Evolutionary conservation across 2,113 vertebrate genomes (phyloP).

Genomic region (Ctenodactylus gundi): DNA sequence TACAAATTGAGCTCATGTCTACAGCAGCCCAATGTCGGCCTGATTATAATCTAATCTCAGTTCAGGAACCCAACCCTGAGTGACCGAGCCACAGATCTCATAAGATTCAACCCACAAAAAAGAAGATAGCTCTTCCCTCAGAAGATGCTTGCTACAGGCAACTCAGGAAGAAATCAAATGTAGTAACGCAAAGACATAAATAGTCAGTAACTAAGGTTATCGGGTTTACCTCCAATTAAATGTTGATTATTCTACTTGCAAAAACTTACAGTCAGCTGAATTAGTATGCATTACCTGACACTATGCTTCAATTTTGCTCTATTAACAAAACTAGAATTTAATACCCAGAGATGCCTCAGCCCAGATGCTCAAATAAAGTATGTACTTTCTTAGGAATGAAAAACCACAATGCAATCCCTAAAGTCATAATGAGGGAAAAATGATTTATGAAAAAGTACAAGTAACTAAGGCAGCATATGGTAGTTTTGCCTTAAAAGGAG

Average conservation of each 20-base stretch:
- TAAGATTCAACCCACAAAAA: neutral
- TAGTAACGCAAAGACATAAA: neutral
- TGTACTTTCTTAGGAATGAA: conserved; percentile 40
- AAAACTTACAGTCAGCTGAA: neutral
- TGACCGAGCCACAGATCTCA: neutral
- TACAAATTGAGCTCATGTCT: neutral
- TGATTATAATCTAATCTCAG: neutral
- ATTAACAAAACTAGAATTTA: conserved; percentile 36
- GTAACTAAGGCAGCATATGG: neutral
- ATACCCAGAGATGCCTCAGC: neutral
- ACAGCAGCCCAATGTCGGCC: neutral
- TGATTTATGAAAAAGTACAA: neutral
- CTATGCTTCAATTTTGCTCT: neutral
- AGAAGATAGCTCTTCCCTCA: neutral
- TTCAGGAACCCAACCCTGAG: neutral
- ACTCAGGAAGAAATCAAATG: neutral
- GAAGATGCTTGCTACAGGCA: neutral
- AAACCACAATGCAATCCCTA: neutral
- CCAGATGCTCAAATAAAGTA: neutral
- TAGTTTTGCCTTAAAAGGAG: neutral
- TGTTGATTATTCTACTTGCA: neutral
- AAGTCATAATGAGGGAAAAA: neutral
- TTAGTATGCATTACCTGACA: neutral
- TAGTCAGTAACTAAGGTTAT: neutral
- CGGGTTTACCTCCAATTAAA: neutral